A percentile compares a stretch with the other conserved stretches of the same genome.
These are phyloP conservation scores for Misgurnus mizolepis DNA, from an alignment of 2,113 vertebrate genomes.

Conservation along the genomic window DNA sequence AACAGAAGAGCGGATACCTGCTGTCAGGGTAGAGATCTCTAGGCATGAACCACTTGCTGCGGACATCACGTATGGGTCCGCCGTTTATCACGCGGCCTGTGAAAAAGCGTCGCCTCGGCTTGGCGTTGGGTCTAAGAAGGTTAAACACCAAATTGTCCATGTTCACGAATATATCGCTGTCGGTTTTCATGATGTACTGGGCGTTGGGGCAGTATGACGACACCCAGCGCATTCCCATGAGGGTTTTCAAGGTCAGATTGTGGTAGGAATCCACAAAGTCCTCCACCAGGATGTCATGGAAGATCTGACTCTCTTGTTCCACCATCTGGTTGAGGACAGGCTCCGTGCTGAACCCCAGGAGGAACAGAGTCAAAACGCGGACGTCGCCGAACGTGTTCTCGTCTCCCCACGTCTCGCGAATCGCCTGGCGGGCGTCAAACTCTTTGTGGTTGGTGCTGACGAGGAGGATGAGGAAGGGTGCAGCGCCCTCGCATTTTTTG, in stretches of 20 bases:
- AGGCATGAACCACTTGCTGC: conserved; percentile 99
- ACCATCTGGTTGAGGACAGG: conserved; percentile 96
- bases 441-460: conserved; percentile 99
- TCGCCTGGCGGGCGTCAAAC: conserved; percentile 97
- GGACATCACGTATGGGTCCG: conserved; percentile 93
- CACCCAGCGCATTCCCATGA: conserved; percentile 99
- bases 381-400: conserved; percentile 91
- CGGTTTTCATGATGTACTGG: conserved; percentile 97
- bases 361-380: conserved; percentile 88
- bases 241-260: conserved; percentile 94
- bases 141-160: conserved; percentile 99
- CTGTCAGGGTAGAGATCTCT: conserved; percentile 94
- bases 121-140: conserved; percentile 91
- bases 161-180: conserved; percentile 99
- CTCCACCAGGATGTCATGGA: conserved; percentile 95
- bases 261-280: conserved; percentile 97
- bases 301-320: conserved; percentile 98
- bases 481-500: conserved; percentile 87
- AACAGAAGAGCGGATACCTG: conserved; percentile 98
- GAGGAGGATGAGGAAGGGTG: conserved; percentile 92
- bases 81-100: conserved; percentile 98
- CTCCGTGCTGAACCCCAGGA: conserved; percentile 89
- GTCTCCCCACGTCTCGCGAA: conserved; percentile 96
- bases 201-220: conserved; percentile 92
- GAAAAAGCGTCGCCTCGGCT: conserved; percentile 93